Conservation (phyloP, 1,140 invertebrate species). For the Brevipalpus yothersi region DNA sequence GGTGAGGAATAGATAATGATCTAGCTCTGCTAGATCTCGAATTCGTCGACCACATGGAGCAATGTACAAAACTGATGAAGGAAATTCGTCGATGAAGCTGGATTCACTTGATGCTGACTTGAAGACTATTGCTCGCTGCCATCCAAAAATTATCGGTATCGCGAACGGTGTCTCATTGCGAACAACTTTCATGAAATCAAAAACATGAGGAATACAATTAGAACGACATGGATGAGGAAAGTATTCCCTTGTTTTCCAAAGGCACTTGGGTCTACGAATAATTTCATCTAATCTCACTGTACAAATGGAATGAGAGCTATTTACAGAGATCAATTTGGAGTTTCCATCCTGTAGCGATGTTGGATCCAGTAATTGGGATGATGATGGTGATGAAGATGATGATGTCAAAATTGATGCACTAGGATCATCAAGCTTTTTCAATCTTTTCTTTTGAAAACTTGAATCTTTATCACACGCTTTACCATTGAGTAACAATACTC, state of each 20-base stretch:
- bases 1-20: not conserved
- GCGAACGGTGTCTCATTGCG: not conserved
- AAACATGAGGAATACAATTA: not conserved
- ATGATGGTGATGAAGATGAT: too few relatives aligned
- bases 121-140: not conserved
- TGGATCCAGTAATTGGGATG: too few relatives aligned
- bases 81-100: not conserved
- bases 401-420: too few relatives aligned
- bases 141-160: not conserved
- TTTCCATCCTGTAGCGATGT: too few relatives aligned
- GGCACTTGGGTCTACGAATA: not conserved
- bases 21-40: not conserved
- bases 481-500: too few relatives aligned
- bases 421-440: too few relatives aligned
- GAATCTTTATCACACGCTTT: too few relatives aligned
- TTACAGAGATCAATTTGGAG: too few relatives aligned
- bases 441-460: too few relatives aligned
- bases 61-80: not conserved
- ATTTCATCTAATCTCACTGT: not conserved
- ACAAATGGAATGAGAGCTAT: too few relatives aligned
- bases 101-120: not conserved
- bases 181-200: not conserved
- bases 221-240: not conserved
- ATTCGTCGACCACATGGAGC: slow-evolving; percentile 1
- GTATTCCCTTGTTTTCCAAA: not conserved